These are phyloP conservation scores for Labeo calbasu DNA, from an alignment of 2,797 vertebrate genomes.

Conservation along the genomic window DNA sequence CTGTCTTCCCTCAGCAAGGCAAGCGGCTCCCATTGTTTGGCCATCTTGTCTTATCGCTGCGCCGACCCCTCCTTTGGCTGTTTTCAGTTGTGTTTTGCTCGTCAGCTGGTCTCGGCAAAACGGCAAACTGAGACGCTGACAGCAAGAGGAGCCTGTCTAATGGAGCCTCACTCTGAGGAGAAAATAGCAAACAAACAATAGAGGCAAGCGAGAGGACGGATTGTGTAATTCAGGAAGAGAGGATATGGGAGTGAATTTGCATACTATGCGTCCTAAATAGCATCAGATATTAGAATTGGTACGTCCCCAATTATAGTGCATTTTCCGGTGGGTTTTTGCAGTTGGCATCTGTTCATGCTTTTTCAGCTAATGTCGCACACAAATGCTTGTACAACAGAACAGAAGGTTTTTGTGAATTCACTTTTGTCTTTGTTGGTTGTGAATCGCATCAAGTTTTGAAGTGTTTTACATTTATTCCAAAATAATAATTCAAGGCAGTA, in stretches of 20 bases:
- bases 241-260: not conserved
- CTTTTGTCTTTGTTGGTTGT: not conserved
- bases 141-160: conserved; percentile 16
- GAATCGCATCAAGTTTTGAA: too few species aligned
- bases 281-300: not conserved
- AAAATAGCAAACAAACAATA: not conserved
- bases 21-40: conserved; percentile 38
- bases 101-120: conserved; percentile 21
- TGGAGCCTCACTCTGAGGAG: not conserved
- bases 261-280: not conserved
- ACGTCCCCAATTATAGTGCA: not conserved
- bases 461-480: too few species aligned
- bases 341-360: not conserved
- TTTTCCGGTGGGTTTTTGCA: not conserved
- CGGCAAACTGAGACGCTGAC: conserved; percentile 23
- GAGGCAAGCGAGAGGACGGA: not conserved
- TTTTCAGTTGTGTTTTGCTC: conserved; percentile 39
- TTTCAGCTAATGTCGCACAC: not conserved
- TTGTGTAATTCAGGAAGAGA: conserved; percentile 9
- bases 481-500: too few species aligned
- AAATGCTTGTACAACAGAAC: not conserved
- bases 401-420: not conserved
- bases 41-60: conserved; percentile 40
- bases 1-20: conserved; percentile 29
- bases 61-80: conserved; percentile 30